Percentiles rank a stretch among this genome's conserved stretches.
phyloP scores from a whole-genome alignment of 2,113 vertebrate species.

The Dipodomys stephensi region DNA sequence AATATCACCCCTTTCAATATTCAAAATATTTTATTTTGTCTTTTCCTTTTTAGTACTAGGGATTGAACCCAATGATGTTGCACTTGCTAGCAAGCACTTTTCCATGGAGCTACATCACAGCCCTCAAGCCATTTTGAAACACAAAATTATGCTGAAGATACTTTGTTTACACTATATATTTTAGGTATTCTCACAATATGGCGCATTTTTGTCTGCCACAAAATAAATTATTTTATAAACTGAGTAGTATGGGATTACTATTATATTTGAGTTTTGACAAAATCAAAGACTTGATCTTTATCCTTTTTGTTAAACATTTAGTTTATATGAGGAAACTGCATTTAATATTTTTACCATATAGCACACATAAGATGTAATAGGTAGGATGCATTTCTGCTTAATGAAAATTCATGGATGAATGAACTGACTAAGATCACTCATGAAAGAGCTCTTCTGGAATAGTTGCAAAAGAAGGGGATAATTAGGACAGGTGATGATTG shows the following conservation, averaged over 20 bases:
- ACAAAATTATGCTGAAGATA: background rate
- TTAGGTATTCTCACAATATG: background rate
- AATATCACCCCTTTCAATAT: too few species aligned
- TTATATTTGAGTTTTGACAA: background rate
- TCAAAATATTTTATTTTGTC: too few species aligned
- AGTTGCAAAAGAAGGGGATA: background rate
- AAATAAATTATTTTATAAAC: background rate
- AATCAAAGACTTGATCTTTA: background rate
- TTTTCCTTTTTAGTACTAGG: too few species aligned
- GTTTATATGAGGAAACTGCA: background rate
- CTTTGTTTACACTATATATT: background rate
- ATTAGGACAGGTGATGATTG: background rate
- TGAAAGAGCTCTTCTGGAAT: accelerated
- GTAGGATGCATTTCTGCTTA: background rate
- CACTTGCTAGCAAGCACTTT: too few species aligned
- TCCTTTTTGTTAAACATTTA: background rate
- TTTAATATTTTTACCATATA: background rate
- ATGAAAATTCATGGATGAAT: background rate
- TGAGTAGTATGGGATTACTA: background rate
- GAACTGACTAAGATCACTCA: background rate
- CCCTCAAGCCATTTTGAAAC: background rate
- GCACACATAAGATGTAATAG: background rate
- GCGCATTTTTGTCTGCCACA: background rate
- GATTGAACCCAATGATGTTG: too few species aligned
- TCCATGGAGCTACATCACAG: too few species aligned